phyloP scores from a whole-genome alignment of 2,113 vertebrate genomes.

The Misgurnus anguillicaudatus region DNA sequence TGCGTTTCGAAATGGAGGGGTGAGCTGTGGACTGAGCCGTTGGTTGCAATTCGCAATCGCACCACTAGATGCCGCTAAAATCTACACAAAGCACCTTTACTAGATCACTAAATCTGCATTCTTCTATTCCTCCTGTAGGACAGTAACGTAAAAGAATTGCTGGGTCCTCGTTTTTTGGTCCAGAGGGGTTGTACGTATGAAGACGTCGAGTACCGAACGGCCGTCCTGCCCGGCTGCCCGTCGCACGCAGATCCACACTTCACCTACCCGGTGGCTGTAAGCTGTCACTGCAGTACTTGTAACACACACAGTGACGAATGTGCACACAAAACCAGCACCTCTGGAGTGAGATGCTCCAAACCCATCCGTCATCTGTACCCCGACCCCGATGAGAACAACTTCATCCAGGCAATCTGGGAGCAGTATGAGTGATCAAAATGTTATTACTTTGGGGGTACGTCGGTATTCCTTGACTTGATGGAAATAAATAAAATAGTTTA shows the following conservation, averaged over 20 bases:
- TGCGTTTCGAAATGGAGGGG: too few relatives aligned
- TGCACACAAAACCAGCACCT: conserved; percentile 71
- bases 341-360: conserved; percentile 80
- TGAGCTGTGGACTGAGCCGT: too few relatives aligned
- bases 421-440: conserved; percentile 29
- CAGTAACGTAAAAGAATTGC: conserved; percentile 83
- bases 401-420: conserved; percentile 60
- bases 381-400: conserved; percentile 60
- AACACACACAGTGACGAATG: conserved; percentile 88
- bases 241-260: conserved; percentile 75
- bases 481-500: not conserved
- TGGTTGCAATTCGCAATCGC: too few relatives aligned
- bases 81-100: too few relatives aligned
- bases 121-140: conserved; percentile 72
- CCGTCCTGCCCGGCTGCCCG: conserved; percentile 85
- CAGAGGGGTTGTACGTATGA: conserved; percentile 90
- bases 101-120: not conserved
- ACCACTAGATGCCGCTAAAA: too few relatives aligned
- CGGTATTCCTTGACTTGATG: not conserved
- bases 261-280: conserved; percentile 87
- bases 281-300: conserved; percentile 89
- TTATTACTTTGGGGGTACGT: conserved; percentile 8
- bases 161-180: conserved; percentile 77
- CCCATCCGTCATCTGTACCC: conserved; percentile 66
- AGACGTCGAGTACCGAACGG: conserved; percentile 82